Conservation (phyloP, 1,140 invertebrate genomes). For the Neodiprion lecontei region DNA sequence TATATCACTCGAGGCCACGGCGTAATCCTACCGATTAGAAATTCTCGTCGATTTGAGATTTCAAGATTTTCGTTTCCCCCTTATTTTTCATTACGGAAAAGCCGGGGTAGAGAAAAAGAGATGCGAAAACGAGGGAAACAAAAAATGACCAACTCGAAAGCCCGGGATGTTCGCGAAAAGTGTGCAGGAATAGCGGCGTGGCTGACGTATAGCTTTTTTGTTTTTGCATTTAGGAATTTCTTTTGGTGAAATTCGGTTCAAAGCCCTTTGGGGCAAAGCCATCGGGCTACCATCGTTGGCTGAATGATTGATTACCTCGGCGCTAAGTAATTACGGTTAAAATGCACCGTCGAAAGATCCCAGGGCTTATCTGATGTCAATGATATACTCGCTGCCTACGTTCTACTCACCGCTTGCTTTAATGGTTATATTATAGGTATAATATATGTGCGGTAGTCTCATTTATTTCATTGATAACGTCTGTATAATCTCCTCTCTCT, state of each 20-base stretch:
- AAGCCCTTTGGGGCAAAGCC: not conserved
- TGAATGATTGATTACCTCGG: slow-evolving; percentile 2
- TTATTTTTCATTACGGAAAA: not conserved
- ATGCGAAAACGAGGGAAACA: too few species aligned
- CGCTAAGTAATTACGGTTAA: not conserved
- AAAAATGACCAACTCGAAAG: too few species aligned
- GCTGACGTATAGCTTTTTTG: too few species aligned
- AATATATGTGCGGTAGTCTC: not conserved
- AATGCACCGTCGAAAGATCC: not conserved
- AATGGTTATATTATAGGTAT: too few species aligned
- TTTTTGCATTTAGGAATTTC: not conserved
- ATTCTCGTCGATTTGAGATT: not conserved
- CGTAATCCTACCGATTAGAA: too few species aligned
- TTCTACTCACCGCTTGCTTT: too few species aligned
- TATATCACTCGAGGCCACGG: too few species aligned
- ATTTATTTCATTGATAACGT: not conserved
- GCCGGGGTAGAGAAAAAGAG: too few species aligned
- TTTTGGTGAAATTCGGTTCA: not conserved
- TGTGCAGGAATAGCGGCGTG: too few species aligned
- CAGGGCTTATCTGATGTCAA: not conserved
- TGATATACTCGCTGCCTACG: not conserved
- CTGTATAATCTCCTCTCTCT: not conserved
- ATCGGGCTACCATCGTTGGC: not conserved
- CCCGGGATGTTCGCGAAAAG: too few species aligned
- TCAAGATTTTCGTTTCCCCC: not conserved